phyloP scores from a whole-genome alignment of 2,113 vertebrate species.

The Crotalus horridus region DNA sequence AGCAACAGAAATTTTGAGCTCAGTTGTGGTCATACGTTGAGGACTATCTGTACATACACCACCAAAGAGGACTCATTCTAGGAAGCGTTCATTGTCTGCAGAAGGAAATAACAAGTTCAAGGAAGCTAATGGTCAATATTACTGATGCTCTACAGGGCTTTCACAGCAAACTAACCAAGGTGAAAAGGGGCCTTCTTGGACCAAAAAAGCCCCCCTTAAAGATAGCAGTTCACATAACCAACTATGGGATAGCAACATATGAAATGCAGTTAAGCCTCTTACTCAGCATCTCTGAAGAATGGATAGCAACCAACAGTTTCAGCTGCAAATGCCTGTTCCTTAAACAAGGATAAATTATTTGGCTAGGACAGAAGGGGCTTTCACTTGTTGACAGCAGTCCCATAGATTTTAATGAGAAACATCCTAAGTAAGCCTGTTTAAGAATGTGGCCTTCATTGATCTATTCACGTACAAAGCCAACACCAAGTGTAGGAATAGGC shows the following conservation, averaged over 20 bases:
- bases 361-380: neutral
- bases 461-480: neutral
- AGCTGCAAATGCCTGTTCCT: neutral
- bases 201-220: neutral
- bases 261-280: neutral
- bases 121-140: neutral
- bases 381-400: neutral
- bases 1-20: no score
- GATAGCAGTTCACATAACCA: neutral
- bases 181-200: neutral
- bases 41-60: neutral
- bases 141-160: neutral
- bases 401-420: neutral
- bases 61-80: neutral
- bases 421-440: neutral
- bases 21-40: no score
- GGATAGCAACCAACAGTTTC: neutral
- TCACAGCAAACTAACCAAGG: neutral
- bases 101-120: neutral
- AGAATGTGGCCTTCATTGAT: neutral
- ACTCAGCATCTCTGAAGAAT: neutral
- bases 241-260: neutral
- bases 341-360: neutral
- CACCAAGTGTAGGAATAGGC: neutral
- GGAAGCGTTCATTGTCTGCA: neutral